These are phyloP conservation scores for Phycodurus eques DNA, from an alignment of 2,113 vertebrate species.

Conservation along the genomic window DNA sequence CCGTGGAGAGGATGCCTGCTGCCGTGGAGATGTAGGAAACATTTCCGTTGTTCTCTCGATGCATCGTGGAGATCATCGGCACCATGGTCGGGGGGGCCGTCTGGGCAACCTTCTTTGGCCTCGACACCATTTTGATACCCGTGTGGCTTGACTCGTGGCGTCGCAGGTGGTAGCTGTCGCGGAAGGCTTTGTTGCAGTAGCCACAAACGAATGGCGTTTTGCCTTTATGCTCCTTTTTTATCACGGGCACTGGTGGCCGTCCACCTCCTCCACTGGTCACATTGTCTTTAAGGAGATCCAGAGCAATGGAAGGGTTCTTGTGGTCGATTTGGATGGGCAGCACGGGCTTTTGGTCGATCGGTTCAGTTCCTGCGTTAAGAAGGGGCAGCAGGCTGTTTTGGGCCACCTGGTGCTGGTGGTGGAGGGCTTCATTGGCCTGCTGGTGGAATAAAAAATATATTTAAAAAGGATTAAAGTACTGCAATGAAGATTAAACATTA, in stretches of 20 bases:
- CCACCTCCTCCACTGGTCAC: conserved; percentile 64
- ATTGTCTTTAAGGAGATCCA: conserved; percentile 92
- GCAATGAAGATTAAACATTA: neutral
- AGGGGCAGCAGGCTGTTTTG: conserved; percentile 97
- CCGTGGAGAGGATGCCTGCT: conserved; percentile 92
- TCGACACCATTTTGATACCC: conserved; percentile 96
- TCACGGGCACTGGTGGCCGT: conserved; percentile 77
- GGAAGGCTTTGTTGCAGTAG: conserved; percentile 99
- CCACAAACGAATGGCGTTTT: conserved; percentile 97
- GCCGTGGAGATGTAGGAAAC: conserved; percentile 90
- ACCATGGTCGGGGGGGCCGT: conserved; percentile 86
- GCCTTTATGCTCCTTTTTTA: conserved; percentile 96
- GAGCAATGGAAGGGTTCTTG: conserved; percentile 84
- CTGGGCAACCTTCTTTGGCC: conserved; percentile 93
- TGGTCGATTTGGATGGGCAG: conserved; percentile 94
- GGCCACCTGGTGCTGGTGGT: conserved; percentile 98
- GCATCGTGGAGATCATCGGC: conserved; percentile 91
- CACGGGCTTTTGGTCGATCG: conserved; percentile 93
- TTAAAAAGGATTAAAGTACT: neutral
- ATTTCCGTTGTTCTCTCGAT: conserved; percentile 87
- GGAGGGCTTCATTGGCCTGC: conserved; percentile 97
- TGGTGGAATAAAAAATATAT: conserved; percentile 53
- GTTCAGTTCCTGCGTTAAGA: conserved; percentile 89
- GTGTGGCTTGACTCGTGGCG: conserved; percentile 98
- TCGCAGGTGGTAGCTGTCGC: conserved; percentile 98